Conservation (phyloP, 2,797 vertebrate genomes). For the Ceyx erithaca region DNA sequence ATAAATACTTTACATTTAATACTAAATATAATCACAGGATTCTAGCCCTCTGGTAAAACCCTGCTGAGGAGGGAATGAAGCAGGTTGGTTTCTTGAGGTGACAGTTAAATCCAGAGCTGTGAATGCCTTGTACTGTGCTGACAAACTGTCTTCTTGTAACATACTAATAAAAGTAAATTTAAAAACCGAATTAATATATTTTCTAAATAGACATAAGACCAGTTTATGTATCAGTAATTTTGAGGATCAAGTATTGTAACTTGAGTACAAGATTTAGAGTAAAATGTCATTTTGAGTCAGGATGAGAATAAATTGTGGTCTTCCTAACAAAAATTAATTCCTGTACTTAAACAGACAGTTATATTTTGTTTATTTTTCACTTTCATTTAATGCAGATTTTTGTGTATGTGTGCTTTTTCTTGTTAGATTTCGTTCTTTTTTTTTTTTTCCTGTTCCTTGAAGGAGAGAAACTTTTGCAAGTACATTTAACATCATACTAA, state of each 20-base stretch:
- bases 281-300: background rate
- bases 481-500: background rate
- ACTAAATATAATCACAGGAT: background rate
- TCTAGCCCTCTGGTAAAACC: background rate
- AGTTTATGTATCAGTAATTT: background rate
- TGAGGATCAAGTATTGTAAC: background rate
- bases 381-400: background rate
- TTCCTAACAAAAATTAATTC: background rate
- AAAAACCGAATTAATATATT: background rate
- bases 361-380: background rate
- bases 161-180: background rate
- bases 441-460: background rate
- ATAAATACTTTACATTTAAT: slow-evolving; percentile 21
- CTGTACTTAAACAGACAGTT: background rate
- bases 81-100: background rate
- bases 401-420: background rate
- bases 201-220: background rate
- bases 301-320: background rate
- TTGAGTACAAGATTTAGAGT: background rate
- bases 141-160: background rate
- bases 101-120: background rate
- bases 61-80: background rate
- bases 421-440: background rate
- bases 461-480: background rate
- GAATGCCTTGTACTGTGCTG: background rate